Evolutionary conservation across 2,888 invertebrate genomes (phyloP).

Genomic region (Formica aserva): DNA sequence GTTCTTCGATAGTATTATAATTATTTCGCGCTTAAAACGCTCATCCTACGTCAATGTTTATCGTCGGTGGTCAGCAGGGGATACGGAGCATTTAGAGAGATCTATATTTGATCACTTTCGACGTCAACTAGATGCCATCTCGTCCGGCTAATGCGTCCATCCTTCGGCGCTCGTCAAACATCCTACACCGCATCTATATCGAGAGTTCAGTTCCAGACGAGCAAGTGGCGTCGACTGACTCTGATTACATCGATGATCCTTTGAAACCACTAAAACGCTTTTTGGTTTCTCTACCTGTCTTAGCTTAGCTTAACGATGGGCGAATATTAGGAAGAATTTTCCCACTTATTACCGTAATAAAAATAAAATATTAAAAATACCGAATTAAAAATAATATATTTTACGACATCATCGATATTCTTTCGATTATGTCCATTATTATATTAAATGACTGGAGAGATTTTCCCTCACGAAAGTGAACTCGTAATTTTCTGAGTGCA

Average conservation of each 20-base stretch:
- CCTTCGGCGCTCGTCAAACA: slow-evolving; percentile 78
- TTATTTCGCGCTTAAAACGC: slow-evolving; percentile 62
- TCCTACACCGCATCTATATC: slow-evolving; percentile 72
- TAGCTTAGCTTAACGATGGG: slow-evolving; percentile 21
- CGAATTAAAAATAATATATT: slow-evolving; percentile 1
- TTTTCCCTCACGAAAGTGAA: slow-evolving; percentile 63
- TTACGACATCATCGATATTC: slow-evolving; percentile 24
- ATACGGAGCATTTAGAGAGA: slow-evolving; percentile 74
- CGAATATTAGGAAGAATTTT: slow-evolving; percentile 5
- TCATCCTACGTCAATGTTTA: slow-evolving; percentile 72
- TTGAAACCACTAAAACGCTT: slow-evolving; percentile 57
- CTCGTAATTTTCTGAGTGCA: slow-evolving; percentile 80
- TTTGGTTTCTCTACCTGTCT: slow-evolving; percentile 27
- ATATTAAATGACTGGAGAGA: slow-evolving; percentile 72
- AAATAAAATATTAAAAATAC: background rate
- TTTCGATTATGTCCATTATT: slow-evolving; percentile 68
- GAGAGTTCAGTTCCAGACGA: slow-evolving; percentile 65
- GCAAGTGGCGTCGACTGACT: slow-evolving; percentile 78
- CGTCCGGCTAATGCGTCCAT: slow-evolving; percentile 79
- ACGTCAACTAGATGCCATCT: slow-evolving; percentile 79
- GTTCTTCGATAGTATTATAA: slow-evolving; percentile 62
- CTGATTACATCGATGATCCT: slow-evolving; percentile 77
- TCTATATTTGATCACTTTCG: slow-evolving; percentile 82
- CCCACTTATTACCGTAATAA: slow-evolving; percentile 27
- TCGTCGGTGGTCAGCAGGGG: slow-evolving; percentile 57